These are phyloP conservation scores for Paracentrotus lividus DNA, from an alignment of 53 echinoderm and acorn worm genomes.

Conservation along the genomic window DNA sequence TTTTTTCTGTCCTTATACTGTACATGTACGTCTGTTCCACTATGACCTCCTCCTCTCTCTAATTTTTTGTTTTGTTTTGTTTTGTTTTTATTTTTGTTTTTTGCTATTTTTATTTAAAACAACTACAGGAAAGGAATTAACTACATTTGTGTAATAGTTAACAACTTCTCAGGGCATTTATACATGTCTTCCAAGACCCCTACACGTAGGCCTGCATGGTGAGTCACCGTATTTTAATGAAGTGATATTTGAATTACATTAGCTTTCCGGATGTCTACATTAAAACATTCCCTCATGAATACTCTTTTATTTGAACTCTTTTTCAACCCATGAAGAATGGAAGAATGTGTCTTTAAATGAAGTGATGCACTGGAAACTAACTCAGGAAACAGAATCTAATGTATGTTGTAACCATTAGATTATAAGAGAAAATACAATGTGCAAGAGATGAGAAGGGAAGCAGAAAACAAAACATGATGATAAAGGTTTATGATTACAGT, in stretches of 20 bases:
- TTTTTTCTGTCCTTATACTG: too few relatives aligned
- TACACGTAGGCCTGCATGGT: not conserved
- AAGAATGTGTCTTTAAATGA: constrained; percentile 4
- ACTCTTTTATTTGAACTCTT: not conserved
- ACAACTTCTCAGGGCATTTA: not conserved
- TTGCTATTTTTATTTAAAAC: too few relatives aligned
- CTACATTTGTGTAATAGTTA: not conserved
- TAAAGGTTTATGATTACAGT: not conserved
- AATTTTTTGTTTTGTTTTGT: too few relatives aligned
- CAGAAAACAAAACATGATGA: not conserved
- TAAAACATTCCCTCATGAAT: constrained; percentile 36
- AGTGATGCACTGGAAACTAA: not conserved
- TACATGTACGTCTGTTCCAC: not conserved
- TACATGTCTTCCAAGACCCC: not conserved
- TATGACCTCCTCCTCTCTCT: not conserved
- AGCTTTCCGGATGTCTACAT: constrained; percentile 15
- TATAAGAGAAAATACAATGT: not conserved
- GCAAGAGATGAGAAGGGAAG: not conserved
- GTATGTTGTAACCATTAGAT: too few relatives aligned
- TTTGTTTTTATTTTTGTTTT: too few relatives aligned
- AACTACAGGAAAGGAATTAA: not conserved
- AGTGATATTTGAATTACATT: constrained; percentile 23
- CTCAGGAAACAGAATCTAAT: not conserved
- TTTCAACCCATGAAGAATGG: constrained; percentile 17
- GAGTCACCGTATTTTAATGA: constrained; percentile 38